Evolutionary conservation across 2,113 vertebrate genomes (phyloP), one percentile per base, ranked within the genome.

Genomic region (Turdus rufiventris): DNA sequence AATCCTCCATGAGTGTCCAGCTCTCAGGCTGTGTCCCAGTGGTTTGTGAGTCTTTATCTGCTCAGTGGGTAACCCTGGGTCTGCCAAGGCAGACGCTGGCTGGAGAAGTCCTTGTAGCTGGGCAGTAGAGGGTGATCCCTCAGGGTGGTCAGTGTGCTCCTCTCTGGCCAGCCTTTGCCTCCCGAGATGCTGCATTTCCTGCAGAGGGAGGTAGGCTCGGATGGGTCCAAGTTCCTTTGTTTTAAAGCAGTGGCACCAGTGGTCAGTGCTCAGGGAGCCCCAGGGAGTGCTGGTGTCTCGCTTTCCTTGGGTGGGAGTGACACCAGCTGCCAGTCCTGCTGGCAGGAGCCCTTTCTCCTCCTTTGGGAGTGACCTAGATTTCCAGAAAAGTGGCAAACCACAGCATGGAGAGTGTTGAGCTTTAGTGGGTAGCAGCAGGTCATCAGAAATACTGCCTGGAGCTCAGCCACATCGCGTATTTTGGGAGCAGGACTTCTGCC

Each of bases 401-500:
- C 9, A 20, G 24, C 3, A 2, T 48, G 68, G 72, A 73, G 70
- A 73, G 70, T n/a, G 61, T 54, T 0, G 6, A 84, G 80, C 84
- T 91, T 68, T 42, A 53, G n/a, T 67, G 79, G 79, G 50, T 51
- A 84, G 73, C 83, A 85, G 73, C 70, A 71, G 90, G 75, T 93
- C 79, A 71, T 84, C 88, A 94, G 80, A 58, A 93, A 65, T 36
- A 50, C 65, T 5, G 23, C 89, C 67, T 83, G 87, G 87, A 95
- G 54, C 85, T 73, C 60, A 79, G 91, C 87, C 86, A 91, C 65
- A 2, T 51, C 1, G 9, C 31, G 58, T 96, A 51, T 95, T 97
- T 96, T 89, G 56, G 78, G 81, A 92, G 54, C 43, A 93, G 91
- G 95, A 95, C 96, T 97, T 86, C 65, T 89, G 94, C 92, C 96